phyloP scores from a whole-genome alignment of 1,140 invertebrate genomes.

The Palaemon carinicauda region DNA sequence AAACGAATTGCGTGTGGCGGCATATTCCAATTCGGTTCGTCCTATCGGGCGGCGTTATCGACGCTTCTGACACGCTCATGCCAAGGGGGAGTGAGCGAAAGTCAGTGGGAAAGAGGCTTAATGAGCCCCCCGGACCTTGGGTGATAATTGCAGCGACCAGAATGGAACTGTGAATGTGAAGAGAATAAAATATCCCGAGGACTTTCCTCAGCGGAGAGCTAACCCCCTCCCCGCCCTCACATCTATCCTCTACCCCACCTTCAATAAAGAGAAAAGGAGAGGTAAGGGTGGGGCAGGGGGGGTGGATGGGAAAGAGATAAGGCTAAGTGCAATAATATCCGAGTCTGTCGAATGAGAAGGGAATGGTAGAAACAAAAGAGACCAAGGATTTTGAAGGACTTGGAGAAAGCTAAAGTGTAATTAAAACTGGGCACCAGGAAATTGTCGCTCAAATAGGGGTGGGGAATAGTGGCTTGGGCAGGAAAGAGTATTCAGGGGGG shows the following conservation, averaged over 20 bases:
- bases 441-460: no score
- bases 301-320: background rate
- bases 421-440: no score
- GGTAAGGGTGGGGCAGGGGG: background rate
- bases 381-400: background rate
- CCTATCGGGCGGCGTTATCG: background rate
- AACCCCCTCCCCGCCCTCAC: background rate
- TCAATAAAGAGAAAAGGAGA: background rate
- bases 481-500: no score
- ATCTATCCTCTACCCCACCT: background rate
- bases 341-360: background rate
- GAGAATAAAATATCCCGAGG: slow-evolving; percentile 55
- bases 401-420: no score
- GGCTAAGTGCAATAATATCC: background rate
- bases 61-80: slow-evolving; percentile 14
- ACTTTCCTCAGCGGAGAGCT: slow-evolving; percentile 29
- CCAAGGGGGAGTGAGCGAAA: slow-evolving; percentile 39
- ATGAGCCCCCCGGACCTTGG: slow-evolving; percentile 36
- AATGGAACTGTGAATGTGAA: slow-evolving; percentile 56
- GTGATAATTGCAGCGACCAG: slow-evolving; percentile 53
- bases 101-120: slow-evolving; percentile 25
- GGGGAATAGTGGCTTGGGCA: no score
- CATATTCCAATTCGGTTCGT: slow-evolving; percentile 32
- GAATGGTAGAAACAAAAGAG: background rate
- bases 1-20: slow-evolving; percentile 30